Evolutionary conservation across 2,888 invertebrate genomes (phyloP).

Genomic region (Machimus atricapillus): DNA sequence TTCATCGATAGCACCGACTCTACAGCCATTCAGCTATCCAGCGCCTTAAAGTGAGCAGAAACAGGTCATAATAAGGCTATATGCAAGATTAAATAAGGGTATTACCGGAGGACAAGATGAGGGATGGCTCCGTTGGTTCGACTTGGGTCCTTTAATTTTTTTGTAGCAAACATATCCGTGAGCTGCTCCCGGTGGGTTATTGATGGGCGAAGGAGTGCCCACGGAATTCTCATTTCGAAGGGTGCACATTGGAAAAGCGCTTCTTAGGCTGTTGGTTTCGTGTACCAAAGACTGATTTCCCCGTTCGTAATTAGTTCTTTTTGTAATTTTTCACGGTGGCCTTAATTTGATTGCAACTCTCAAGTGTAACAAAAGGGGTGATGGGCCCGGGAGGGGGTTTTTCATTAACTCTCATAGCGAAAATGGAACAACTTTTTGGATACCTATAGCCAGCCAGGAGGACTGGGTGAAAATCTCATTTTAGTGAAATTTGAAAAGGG

Average conservation of each 20-base stretch:
- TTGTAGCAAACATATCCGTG: slow-evolving; percentile 7
- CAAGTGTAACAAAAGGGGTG: slow-evolving; percentile 5
- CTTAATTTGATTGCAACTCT: slow-evolving; percentile 45
- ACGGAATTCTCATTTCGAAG: slow-evolving; percentile 37
- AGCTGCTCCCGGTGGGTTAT: slow-evolving; percentile 29
- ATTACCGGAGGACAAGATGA: slow-evolving; percentile 49
- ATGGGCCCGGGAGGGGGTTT: neutral
- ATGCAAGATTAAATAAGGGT: slow-evolving; percentile 51
- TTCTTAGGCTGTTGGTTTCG: slow-evolving; percentile 15
- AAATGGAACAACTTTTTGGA: neutral
- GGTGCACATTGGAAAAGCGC: slow-evolving; percentile 6
- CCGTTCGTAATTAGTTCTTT: slow-evolving; percentile 43
- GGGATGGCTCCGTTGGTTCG: slow-evolving; percentile 49
- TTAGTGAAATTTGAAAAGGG: slow-evolving; percentile 41
- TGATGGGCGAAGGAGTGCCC: slow-evolving; percentile 23
- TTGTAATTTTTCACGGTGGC: slow-evolving; percentile 46
- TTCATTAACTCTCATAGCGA: slow-evolving; percentile 19
- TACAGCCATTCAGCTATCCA: slow-evolving; percentile 1
- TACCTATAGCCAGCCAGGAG: neutral
- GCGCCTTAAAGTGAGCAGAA: slow-evolving; percentile 43
- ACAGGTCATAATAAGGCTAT: slow-evolving; percentile 50
- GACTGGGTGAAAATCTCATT: slow-evolving; percentile 30
- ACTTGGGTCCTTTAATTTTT: slow-evolving; percentile 39
- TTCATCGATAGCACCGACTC: slow-evolving; percentile 25
- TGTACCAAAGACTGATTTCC: slow-evolving; percentile 3